Base-by-base conservation (phyloP, 2,888 invertebrate species). In the Poecilus cupreus region DNA sequence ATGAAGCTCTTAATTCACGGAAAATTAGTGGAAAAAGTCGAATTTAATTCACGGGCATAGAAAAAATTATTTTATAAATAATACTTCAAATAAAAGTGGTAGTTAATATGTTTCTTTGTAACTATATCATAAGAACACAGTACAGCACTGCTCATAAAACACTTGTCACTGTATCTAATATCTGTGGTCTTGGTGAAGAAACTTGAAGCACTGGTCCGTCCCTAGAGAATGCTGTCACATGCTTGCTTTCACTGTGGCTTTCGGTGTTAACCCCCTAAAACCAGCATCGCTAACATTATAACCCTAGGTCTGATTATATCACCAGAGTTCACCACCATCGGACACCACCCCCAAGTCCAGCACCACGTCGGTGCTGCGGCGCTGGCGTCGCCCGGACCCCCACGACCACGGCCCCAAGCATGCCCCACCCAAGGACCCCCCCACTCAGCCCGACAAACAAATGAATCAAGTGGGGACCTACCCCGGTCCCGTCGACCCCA, bases 321-420 rank as follows among this genome's bases (percentile, higher is more conserved):
- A 51, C 16, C 37, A 79, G 80, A 72, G 37, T 51, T 22, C 68
- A 3, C 79, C 79, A 24, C 10, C 68, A 11, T 70, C 80, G 13
- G 68, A 80, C 20, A 16, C 11, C 8, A 8, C 43, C 4, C 22
- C 80, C 24, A 80, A 80, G 39, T 54, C 70, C 13, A 70, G 51
- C 24, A 80, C 80, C 16, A 81, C 74, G 6, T 74, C 81, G 6
- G 81, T 49, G 1, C 39, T 81, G 18, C 81, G 81, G 11, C 75
- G 49, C 4, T 81, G 74, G 75, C 74, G 81, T 18, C 74, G 75
- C 3, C 81, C 81, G 0, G 81, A 81, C n/a, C 5, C 80, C 10
- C 46, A 60, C 16, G 81, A 81, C n/a, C 46, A 60, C 16, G 81
- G 75, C n/a, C 5, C 51, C 32, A 75, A 75, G 26, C 51, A 75